Evolutionary conservation across 1,140 invertebrate species (phyloP), one percentile per base, ranked within the genome.

Genomic region (Elysia chlorotica): DNA sequence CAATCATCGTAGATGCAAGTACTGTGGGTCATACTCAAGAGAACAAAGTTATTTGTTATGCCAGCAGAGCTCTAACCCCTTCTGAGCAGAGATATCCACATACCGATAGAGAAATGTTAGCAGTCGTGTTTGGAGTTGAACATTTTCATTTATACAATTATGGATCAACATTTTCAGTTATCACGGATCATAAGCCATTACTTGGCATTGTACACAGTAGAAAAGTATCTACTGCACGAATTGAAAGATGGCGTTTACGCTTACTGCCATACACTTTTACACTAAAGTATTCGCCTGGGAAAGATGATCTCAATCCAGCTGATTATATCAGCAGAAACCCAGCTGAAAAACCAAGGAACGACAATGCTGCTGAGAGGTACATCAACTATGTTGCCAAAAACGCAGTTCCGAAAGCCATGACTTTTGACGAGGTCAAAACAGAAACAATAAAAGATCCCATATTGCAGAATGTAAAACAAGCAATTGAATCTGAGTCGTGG

Each of bases 61-160:
- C 56, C 56, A 59, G 25, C 56, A 59, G 56, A 59, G 10, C 25
- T 59, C 25, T 59, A 10, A 17, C 56, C 10, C 19, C 17, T 17
- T 17, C 66, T 23, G 79, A 83, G 65, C 54, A 62, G n/a, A 74
- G 74, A 37, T 88, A 89, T 74, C 82, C 81, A 0, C 85, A 83
- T 17, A 87, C 82, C 25, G 89, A 90, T 74, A 82, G 78, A 71
- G 87, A 89, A 77, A 80, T 76, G 31, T 68, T 88, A 35, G 86
- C 82, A 17, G 66, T 88, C 3, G 79, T 89, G 2, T 88, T 77
- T 79, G 83, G 85, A 10, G 77, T 87, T 38, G 77, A 87, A 72
- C 84, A 86, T 41, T 89, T 89, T 74, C 74, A 84, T 56, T 73
- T 79, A n/a, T 91, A 80, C 35, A 75, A 85, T 23, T 82, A 87